These are phyloP conservation scores for Ancistrus triradiatus DNA, from an alignment of 2,113 vertebrate species.

Conservation along the genomic window DNA sequence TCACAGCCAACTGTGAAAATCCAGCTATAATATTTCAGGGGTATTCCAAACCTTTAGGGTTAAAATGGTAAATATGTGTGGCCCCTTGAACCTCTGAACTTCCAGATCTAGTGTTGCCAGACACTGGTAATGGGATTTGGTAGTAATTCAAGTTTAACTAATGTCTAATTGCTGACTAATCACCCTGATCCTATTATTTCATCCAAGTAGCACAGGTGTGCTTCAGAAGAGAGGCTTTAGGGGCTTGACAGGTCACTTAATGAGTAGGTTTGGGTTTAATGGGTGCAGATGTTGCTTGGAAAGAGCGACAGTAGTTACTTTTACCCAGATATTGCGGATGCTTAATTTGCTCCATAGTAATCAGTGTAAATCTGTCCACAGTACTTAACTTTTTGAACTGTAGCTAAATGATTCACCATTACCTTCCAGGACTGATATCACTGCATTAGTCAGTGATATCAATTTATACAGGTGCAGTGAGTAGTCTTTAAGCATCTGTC, in stretches of 20 bases:
- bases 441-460: slow-evolving; percentile 5
- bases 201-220: slow-evolving; percentile 46
- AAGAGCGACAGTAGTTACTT: slow-evolving; percentile 28
- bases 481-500: too few relatives aligned
- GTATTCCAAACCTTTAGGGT: too few relatives aligned
- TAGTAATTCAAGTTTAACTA: slow-evolving; percentile 43
- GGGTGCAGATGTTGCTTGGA: slow-evolving; percentile 46
- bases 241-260: slow-evolving; percentile 41
- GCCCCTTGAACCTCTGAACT: too few relatives aligned
- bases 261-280: slow-evolving; percentile 38
- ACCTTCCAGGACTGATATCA: slow-evolving; percentile 5
- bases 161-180: slow-evolving; percentile 63
- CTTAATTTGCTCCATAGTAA: slow-evolving; percentile 4
- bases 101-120: background rate
- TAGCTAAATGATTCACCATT: background rate
- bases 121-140: slow-evolving; percentile 35
- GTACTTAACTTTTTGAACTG: background rate
- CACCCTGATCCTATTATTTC: slow-evolving; percentile 47
- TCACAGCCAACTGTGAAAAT: too few relatives aligned
- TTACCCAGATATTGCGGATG: slow-evolving; percentile 24
- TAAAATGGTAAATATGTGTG: background rate
- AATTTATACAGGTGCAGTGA: slow-evolving; percentile 18
- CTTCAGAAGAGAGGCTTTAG: slow-evolving; percentile 31
- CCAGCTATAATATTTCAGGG: too few relatives aligned
- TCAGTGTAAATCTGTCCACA: background rate